Conservation (phyloP, 2,797 vertebrate genomes). For the Anguilla anguilla region DNA sequence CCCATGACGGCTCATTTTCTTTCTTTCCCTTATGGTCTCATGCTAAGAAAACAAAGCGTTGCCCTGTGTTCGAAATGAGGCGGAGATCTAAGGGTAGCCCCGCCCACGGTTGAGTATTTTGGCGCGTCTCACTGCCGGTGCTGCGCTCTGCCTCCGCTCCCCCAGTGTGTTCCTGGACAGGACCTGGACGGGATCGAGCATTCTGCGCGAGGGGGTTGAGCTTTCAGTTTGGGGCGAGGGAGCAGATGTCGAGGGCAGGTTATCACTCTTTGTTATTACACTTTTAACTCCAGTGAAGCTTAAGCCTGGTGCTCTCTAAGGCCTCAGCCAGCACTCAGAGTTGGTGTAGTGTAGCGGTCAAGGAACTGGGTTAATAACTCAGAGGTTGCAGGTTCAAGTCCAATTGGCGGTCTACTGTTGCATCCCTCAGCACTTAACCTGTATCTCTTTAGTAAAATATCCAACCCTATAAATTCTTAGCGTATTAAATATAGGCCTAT, state of each 20-base stretch:
- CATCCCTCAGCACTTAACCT: neutral
- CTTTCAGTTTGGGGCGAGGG: conserved; percentile 3
- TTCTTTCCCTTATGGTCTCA: conserved; percentile 41
- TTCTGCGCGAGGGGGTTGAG: neutral
- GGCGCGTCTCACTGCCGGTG: neutral
- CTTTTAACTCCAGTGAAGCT: conserved; percentile 42
- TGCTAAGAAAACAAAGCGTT: conserved; percentile 33
- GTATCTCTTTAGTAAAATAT: neutral
- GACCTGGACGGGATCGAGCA: neutral
- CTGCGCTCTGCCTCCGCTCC: neutral
- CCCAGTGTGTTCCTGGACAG: neutral
- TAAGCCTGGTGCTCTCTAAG: conserved; percentile 19
- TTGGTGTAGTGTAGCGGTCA: neutral
- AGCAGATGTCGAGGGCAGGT: neutral
- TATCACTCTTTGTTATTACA: conserved; percentile 42
- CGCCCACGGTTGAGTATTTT: neutral
- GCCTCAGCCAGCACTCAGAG: neutral
- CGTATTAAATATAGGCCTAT: neutral
- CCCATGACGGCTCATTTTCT: conserved; percentile 54
- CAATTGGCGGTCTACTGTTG: neutral
- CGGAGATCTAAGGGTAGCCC: neutral
- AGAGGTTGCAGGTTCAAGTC: neutral
- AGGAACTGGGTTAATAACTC: neutral
- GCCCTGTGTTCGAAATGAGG: neutral
- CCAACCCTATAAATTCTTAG: neutral